phyloP scores from a whole-genome alignment of 1,140 invertebrate genomes.

The Colletes latitarsis region DNA sequence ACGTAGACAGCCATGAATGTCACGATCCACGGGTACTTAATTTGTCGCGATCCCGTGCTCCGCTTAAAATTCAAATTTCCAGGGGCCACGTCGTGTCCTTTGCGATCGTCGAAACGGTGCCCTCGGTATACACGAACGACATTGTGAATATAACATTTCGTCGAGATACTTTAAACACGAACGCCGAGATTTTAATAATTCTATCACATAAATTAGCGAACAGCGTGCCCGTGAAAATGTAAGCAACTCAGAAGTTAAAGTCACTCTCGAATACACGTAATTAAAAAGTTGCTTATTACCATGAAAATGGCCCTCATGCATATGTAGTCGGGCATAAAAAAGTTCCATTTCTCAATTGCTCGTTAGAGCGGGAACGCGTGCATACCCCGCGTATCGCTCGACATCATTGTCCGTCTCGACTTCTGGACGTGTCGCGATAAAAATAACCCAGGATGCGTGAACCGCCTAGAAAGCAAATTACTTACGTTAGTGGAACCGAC shows the following conservation, averaged over 20 bases:
- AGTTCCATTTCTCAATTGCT: slow-evolving; percentile 32
- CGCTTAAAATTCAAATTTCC: slow-evolving; percentile 63
- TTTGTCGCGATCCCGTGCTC: slow-evolving; percentile 43
- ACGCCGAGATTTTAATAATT: neutral
- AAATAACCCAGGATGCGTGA: slow-evolving; percentile 10
- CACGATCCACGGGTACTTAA: slow-evolving; percentile 49
- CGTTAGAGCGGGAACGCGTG: neutral
- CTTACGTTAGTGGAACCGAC: neutral
- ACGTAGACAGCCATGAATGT: slow-evolving; percentile 43
- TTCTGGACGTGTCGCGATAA: neutral
- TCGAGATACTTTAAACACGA: too few relatives aligned
- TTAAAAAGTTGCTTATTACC: too few relatives aligned
- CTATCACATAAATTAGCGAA: slow-evolving; percentile 2
- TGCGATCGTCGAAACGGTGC: slow-evolving; percentile 3
- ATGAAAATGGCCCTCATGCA: too few relatives aligned
- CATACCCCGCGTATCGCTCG: neutral
- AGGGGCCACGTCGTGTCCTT: neutral
- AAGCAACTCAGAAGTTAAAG: neutral
- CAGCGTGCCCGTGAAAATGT: neutral
- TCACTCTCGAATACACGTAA: neutral
- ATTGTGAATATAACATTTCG: neutral
- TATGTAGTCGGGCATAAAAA: slow-evolving; percentile 2
- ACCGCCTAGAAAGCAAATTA: slow-evolving; percentile 49
- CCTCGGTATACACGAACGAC: slow-evolving; percentile 24
- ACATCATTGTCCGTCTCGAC: neutral